A percentile compares a stretch with the other conserved stretches of the same genome.
These are phyloP conservation scores for Megalops atlanticus DNA, from an alignment of 2,113 vertebrate species.

Conservation along the genomic window DNA sequence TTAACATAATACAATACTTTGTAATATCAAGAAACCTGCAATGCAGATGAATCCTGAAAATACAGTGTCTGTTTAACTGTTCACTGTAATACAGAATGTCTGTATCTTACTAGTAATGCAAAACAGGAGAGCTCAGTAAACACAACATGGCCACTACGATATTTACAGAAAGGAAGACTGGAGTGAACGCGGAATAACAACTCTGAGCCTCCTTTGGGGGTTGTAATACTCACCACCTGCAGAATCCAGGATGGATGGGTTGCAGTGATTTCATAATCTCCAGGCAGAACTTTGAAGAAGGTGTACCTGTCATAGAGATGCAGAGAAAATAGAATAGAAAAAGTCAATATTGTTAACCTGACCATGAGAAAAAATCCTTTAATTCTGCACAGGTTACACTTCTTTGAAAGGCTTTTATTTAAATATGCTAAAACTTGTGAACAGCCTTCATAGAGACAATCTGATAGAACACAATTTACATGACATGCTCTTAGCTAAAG, in stretches of 20 bases:
- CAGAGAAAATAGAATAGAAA: conserved; percentile 15
- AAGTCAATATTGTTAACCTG: not conserved
- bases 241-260: conserved; percentile 88
- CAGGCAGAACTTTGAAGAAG: conserved; percentile 94
- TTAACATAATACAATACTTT: not conserved
- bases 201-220: not conserved
- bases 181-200: not conserved
- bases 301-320: conserved; percentile 75
- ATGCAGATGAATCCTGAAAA: too few species aligned
- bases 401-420: too few species aligned
- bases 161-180: not conserved
- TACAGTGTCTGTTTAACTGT: too few species aligned
- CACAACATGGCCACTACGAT: not conserved
- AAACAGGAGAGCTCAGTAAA: not conserved
- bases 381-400: too few species aligned
- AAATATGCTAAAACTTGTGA: not conserved
- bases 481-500: not conserved
- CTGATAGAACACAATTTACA: not conserved
- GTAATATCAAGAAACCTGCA: too few species aligned
- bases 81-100: not conserved
- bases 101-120: not conserved
- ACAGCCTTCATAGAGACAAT: not conserved
- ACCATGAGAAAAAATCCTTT: too few species aligned
- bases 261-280: conserved; percentile 89
- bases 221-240: conserved; percentile 77